Evolutionary conservation across 2,888 invertebrate species (phyloP), one percentile per base, ranked within the genome.

Genomic region (Clunio marinus): DNA sequence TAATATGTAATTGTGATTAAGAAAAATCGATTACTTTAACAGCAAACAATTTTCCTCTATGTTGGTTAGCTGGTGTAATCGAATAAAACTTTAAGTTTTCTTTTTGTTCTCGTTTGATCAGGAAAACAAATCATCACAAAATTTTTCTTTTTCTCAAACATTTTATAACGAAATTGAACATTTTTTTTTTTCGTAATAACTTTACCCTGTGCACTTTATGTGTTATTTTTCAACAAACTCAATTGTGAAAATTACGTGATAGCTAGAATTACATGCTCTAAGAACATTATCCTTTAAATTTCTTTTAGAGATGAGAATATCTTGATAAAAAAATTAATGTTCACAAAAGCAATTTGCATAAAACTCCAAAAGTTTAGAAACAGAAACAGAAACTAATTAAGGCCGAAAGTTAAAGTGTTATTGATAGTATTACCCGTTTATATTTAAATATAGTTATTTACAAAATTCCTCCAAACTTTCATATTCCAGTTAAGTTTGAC

Each of bases 351-450:
- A n/a, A n/a, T n/a, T n/a, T n/a, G n/a, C n/a, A n/a, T n/a, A n/a
- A n/a, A n/a, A n/a, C n/a, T n/a, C n/a, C n/a, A n/a, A n/a, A n/a
- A n/a, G n/a, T n/a, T n/a, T n/a, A 8, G 35, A 51, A 51, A 51
- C 51, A 22, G 22, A 13, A 22, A 51, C n/a, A n/a, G n/a, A 51
- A 51, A 7, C 22, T 8, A 51, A 51, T 51, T 51, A 51, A 51
- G 51, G 51, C 51, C 51, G 51, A 51, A 51, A 51, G 51, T 51
- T 22, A 51, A 51, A 51, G 7, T 51, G 51, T 51, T 51, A 13
- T 32, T 32, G 7, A 32, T 32, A 41, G 20, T 22, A n/a, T 62
- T 62, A 62, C 62, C 62, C 62, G 62, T 62, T 62, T 62, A 62
- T 32, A 51, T 13, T 4, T 51, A 51, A 51, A n/a, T n/a, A 51